A percentile compares a stretch with the other conserved stretches of the same genome.
Evolutionary conservation across 2,113 vertebrate species (phyloP).

Genomic region (Brevimyrus niger): DNA sequence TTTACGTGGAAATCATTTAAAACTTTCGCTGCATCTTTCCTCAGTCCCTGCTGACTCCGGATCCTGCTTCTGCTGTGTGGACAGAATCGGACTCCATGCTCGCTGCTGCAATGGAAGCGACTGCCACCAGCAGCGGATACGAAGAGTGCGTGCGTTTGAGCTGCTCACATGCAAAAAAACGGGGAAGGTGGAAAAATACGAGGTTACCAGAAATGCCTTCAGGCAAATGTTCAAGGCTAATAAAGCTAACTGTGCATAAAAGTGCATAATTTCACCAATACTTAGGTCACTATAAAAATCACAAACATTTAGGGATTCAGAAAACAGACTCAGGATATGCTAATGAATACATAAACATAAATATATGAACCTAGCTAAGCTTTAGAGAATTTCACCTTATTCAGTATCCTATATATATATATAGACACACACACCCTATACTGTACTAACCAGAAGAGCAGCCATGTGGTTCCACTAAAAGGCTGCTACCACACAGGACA

Average conservation of each 20-base stretch:
- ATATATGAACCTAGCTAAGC: neutral
- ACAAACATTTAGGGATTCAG: neutral
- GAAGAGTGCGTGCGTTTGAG: neutral
- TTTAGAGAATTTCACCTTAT: neutral
- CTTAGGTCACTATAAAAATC: neutral
- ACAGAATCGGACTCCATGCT: conserved; percentile 56
- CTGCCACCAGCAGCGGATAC: conserved; percentile 29
- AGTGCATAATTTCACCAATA: neutral
- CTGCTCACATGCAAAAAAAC: neutral
- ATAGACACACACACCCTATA: neutral
- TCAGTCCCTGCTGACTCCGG: conserved; percentile 58
- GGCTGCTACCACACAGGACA: neutral
- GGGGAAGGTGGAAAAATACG: neutral
- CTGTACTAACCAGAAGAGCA: neutral
- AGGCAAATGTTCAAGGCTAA: neutral
- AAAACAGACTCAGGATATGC: neutral
- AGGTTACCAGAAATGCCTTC: neutral
- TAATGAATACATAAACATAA: neutral
- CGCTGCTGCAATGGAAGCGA: conserved; percentile 53
- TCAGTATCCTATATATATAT: neutral
- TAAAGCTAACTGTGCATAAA: neutral
- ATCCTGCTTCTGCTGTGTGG: conserved; percentile 53
- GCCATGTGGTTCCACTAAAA: neutral
- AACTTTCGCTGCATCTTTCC: conserved; percentile 60
- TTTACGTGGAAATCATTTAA: conserved; percentile 60